Evolutionary conservation across 1,140 invertebrate species (phyloP).

Genomic region (Formica exsecta): DNA sequence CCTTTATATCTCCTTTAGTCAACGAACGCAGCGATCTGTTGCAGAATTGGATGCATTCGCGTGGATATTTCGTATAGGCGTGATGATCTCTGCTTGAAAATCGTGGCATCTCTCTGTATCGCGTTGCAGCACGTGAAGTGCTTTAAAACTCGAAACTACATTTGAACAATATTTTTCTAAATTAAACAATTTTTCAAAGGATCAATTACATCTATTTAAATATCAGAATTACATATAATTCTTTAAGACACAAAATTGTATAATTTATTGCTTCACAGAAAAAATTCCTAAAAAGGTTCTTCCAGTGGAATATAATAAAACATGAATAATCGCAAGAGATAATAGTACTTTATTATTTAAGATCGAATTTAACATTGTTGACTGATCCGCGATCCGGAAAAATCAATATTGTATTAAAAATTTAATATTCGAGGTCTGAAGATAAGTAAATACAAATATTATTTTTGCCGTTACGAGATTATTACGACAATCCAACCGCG

Average conservation of each 20-base stretch:
- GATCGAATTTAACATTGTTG: not conserved
- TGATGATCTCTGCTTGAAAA: conserved; percentile 6
- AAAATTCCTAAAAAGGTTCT: not conserved
- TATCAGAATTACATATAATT: not conserved
- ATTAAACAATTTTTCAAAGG: not conserved
- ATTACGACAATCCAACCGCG: no score
- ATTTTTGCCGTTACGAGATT: not conserved
- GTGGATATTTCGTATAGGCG: not conserved
- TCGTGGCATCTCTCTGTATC: not conserved
- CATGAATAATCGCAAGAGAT: not conserved
- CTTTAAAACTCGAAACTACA: not conserved
- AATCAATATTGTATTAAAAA: not conserved
- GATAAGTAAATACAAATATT: not conserved
- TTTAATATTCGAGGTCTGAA: conserved; percentile 18
- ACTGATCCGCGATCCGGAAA: not conserved
- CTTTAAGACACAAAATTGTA: not conserved
- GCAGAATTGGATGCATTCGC: not conserved
- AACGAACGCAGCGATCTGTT: not conserved
- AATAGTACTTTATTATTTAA: conserved; percentile 1
- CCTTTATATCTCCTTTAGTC: not conserved
- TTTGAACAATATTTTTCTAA: not conserved
- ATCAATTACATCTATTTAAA: not conserved
- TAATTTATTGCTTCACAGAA: not conserved
- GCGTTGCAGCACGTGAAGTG: not conserved
- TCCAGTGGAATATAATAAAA: not conserved